Evolutionary conservation across 2,113 vertebrate species (phyloP).

Genomic region (Apteryx mantelli): DNA sequence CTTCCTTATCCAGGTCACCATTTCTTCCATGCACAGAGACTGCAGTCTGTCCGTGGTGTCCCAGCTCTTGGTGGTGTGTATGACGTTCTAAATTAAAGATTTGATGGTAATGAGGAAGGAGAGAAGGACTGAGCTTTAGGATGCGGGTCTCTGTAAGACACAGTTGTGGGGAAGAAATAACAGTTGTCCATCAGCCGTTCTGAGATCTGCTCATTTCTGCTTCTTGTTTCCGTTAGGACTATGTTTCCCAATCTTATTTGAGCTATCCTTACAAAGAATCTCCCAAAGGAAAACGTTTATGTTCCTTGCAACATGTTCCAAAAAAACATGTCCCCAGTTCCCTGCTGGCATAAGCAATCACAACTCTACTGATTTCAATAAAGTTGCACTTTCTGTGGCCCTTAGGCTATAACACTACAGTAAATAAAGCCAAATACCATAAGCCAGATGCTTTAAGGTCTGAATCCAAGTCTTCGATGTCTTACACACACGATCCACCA

Average conservation of each 20-base stretch:
- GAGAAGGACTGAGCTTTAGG: not conserved
- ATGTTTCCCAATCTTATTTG: not conserved
- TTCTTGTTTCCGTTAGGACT: constrained; percentile 20
- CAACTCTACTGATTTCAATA: constrained; percentile 39
- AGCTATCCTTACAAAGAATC: constrained; percentile 17
- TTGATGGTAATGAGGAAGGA: not conserved
- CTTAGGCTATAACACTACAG: constrained; percentile 32
- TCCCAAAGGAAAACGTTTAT: constrained; percentile 45
- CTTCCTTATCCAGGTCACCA: not conserved
- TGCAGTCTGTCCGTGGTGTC: not conserved
- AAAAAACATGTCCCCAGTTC: not conserved
- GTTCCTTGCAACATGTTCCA: not conserved
- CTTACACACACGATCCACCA: not conserved
- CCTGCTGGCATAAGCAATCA: constrained; percentile 37
- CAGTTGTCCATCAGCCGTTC: not conserved
- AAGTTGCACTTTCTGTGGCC: constrained; percentile 47
- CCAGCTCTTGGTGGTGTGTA: not conserved
- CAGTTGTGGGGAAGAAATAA: not conserved
- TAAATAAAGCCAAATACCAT: constrained; percentile 38
- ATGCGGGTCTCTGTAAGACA: not conserved
- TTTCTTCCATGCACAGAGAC: not conserved
- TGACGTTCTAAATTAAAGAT: not conserved
- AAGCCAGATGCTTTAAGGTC: constrained; percentile 44
- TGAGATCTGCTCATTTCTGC: not conserved
- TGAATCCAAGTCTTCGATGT: not conserved